Evolutionary conservation across 1,140 invertebrate genomes (phyloP), one percentile per base, ranked within the genome.

Genomic region (Papilio polyxenes): DNA sequence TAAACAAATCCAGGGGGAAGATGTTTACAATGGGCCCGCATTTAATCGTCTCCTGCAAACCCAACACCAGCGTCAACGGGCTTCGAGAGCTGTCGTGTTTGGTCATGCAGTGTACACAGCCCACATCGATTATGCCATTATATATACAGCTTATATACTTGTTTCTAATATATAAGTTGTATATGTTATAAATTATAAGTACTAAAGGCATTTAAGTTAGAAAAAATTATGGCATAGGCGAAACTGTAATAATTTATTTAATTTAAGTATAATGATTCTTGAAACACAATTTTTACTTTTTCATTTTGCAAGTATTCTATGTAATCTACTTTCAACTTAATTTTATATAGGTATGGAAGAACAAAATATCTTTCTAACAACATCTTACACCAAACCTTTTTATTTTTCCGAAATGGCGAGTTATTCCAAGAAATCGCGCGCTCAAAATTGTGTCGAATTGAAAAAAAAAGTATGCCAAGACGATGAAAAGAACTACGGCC

Each of bases 11-110:
- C 81, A 74, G 80, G 69, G 78, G 78, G 83, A 89, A 86, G 86
- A 86, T 87, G 87, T 87, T 87, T 89, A 87, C 87, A 81, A 82
- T 84, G 78, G 80, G 78, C 87, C 87, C 86, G 87, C 82, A 89
- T 89, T 87, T 86, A 87, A 87, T 85, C 83, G 83, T 51, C 82
- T 81, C 72, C 76, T 81, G 78, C 82, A 81, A 78, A 77, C 62
- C 80, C 44, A 82, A 82, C 75, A 77, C 75, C 75, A 75, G n/a
- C 48, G 49, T 20, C 44, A 17, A 0, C 65, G 17, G 75, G 49
- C 44, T 9, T 40, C 13, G 8, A 23, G 49, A 56, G 75, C 75
- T 77, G 75, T 77, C 48, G 75, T 77, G 49, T 77, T 77, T 51
- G 75, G 48, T 23, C 48, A 77, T 49, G 49, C 75, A 77, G 37